Conservation (phyloP, 2,888 invertebrate species). For the Noctua janthina region DNA sequence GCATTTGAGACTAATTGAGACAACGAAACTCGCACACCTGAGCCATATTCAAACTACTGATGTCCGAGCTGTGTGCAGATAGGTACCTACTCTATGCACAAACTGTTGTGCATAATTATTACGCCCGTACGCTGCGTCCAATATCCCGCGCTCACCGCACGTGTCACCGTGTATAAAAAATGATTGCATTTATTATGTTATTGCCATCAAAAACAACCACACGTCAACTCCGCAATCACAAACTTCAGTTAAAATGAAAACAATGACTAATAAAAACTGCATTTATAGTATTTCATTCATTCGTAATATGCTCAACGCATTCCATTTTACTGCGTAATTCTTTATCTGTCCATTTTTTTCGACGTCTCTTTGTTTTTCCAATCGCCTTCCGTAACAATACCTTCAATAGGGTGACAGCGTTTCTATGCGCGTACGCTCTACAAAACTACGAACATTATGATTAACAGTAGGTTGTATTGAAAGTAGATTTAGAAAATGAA, state of each 20-base stretch:
- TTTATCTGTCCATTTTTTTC: slow-evolving; percentile 77
- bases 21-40: slow-evolving; percentile 24
- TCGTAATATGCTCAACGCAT: slow-evolving; percentile 70
- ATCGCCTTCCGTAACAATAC: slow-evolving; percentile 82
- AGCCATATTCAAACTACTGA: slow-evolving; percentile 9
- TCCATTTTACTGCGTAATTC: slow-evolving; percentile 76
- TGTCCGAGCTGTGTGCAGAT: neutral
- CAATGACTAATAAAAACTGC: slow-evolving; percentile 60
- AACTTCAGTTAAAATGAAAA: slow-evolving; percentile 46
- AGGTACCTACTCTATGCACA: no score
- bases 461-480: slow-evolving; percentile 70
- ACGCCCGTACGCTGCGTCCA: neutral
- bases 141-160: neutral
- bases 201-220: slow-evolving; percentile 32
- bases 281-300: slow-evolving; percentile 55
- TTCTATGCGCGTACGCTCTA: slow-evolving; percentile 87
- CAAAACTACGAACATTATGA: slow-evolving; percentile 85
- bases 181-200: slow-evolving; percentile 45
- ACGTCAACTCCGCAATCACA: slow-evolving; percentile 35
- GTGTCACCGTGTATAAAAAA: slow-evolving; percentile 25
- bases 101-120: neutral
- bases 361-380: slow-evolving; percentile 78
- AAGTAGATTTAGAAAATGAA: slow-evolving; percentile 59
- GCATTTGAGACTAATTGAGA: slow-evolving; percentile 23
- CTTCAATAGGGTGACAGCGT: slow-evolving; percentile 83